Conservation (phyloP, 2,888 invertebrate genomes). For the Scaptomyza cyrtandrae region DNA sequence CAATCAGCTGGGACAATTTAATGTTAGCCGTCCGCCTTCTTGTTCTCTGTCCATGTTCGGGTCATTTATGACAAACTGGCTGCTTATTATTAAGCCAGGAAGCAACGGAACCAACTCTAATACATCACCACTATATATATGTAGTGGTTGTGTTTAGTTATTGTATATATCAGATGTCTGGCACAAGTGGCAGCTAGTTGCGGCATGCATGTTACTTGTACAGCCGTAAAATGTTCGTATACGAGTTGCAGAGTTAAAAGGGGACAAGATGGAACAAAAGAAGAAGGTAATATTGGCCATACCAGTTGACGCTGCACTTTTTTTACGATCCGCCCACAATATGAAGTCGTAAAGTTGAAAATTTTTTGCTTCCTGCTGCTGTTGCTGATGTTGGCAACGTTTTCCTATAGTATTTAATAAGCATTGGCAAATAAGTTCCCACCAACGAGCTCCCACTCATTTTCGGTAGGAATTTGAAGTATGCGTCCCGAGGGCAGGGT, state of each 20-base stretch:
- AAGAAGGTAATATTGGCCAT: not conserved
- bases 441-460: not conserved
- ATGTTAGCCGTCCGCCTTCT: conserved; percentile 32
- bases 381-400: conserved; percentile 38
- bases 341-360: conserved; percentile 79
- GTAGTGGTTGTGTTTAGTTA: conserved; percentile 2
- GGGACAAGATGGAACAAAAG: not conserved
- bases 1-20: conserved; percentile 53
- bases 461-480: conserved; percentile 53
- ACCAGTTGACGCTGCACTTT: conserved; percentile 72
- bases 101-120: conserved; percentile 32
- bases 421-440: conserved; percentile 60
- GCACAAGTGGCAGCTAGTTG: conserved; percentile 67
- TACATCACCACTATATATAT: conserved; percentile 50
- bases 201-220: conserved; percentile 55
- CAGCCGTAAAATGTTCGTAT: conserved; percentile 43
- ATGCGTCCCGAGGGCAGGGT: conserved; percentile 25
- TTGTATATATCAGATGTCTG: conserved; percentile 53
- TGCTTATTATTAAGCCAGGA: conserved; percentile 54
- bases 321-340: conserved; percentile 79
- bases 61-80: conserved; percentile 72
- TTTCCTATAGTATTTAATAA: conserved; percentile 76
- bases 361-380: conserved; percentile 73
- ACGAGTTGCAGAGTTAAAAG: conserved; percentile 42
- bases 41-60: conserved; percentile 38